These are phyloP conservation scores for Turdus rufiventris DNA, from an alignment of 2,113 vertebrate genomes.

Conservation along the genomic window DNA sequence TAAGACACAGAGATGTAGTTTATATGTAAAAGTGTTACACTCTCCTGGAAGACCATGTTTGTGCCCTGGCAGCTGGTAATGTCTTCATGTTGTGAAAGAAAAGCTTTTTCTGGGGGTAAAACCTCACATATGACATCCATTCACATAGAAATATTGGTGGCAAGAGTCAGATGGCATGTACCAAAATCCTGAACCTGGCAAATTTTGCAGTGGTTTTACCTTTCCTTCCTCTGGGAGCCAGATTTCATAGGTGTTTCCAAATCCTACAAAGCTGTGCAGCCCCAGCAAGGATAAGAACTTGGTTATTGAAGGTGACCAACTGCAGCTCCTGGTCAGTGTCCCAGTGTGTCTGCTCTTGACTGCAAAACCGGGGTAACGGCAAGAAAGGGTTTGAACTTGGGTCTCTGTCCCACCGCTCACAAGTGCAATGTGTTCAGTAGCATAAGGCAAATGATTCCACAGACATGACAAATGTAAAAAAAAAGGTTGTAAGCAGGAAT, in stretches of 20 bases:
- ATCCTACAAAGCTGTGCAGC: neutral
- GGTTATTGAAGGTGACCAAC: accelerated
- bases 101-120: neutral
- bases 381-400: neutral
- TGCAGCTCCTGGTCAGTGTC: neutral
- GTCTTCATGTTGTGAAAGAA: neutral
- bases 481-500: neutral
- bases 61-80: neutral
- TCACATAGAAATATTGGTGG: neutral
- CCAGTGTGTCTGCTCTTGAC: neutral
- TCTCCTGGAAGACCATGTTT: neutral
- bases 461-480: neutral
- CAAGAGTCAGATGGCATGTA: neutral
- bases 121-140: neutral
- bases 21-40: accelerated
- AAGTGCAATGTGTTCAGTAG: neutral
- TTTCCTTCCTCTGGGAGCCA: neutral
- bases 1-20: neutral
- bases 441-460: neutral
- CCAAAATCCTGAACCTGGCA: neutral
- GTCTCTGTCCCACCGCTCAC: neutral
- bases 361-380: neutral
- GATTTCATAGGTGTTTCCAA: neutral
- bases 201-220: neutral
- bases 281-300: neutral